Conservation (phyloP, 2,797 vertebrate genomes). For the Epinephelus coioides region DNA sequence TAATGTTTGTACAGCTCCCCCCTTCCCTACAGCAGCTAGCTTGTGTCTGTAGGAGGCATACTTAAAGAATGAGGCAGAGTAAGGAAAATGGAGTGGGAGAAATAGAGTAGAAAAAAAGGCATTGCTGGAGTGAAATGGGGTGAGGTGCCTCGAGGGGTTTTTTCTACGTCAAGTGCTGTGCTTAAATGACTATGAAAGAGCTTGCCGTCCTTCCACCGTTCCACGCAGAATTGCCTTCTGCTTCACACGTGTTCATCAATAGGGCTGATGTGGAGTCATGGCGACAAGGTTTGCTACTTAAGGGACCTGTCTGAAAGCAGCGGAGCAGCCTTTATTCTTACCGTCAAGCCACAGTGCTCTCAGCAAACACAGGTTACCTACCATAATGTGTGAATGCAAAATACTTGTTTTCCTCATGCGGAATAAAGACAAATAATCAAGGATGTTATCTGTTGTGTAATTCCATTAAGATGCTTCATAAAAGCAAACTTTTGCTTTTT, state of each 20-base stretch:
- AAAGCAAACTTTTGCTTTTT: slow-evolving; percentile 43
- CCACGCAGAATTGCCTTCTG: slow-evolving; percentile 59
- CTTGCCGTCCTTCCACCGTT: slow-evolving; percentile 35
- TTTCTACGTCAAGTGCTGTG: slow-evolving; percentile 67
- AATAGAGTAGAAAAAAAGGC: slow-evolving; percentile 63
- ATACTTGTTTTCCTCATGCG: slow-evolving; percentile 58
- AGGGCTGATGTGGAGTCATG: slow-evolving; percentile 68
- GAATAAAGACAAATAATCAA: slow-evolving; percentile 42
- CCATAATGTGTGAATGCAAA: slow-evolving; percentile 70
- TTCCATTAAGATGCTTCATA: slow-evolving; percentile 38
- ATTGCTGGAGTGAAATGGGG: slow-evolving; percentile 67
- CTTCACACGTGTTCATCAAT: slow-evolving; percentile 78
- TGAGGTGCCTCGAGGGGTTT: slow-evolving; percentile 66
- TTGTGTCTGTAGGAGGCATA: slow-evolving; percentile 18
- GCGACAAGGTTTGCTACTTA: slow-evolving; percentile 81
- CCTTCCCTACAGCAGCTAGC: neutral
- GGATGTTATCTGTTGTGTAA: slow-evolving; percentile 31
- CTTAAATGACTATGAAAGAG: slow-evolving; percentile 74
- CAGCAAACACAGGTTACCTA: slow-evolving; percentile 48
- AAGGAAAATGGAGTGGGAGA: slow-evolving; percentile 38
- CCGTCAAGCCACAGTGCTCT: slow-evolving; percentile 34
- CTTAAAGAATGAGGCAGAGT: slow-evolving; percentile 33
- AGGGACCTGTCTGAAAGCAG: slow-evolving; percentile 65
- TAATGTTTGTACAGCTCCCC: slow-evolving; percentile 3
- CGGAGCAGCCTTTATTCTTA: slow-evolving; percentile 52